A percentile compares a stretch with the other conserved stretches of the same genome.
Conservation (phyloP, 2,797 vertebrate genomes). For the Lacerta bilineata region DNA sequence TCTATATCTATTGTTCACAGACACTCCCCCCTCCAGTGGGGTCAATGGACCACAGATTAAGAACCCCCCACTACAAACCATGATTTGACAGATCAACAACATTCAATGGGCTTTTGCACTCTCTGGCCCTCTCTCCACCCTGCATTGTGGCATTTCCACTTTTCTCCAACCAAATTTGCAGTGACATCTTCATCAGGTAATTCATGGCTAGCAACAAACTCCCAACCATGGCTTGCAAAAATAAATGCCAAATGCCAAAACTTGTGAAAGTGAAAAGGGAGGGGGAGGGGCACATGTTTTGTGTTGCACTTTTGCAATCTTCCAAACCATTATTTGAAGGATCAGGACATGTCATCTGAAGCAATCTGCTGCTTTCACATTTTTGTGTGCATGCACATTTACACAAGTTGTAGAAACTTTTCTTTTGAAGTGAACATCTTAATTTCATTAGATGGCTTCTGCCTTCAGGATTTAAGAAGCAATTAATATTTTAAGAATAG, state of each 20-base stretch:
- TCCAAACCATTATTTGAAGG: neutral
- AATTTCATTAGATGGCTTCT: constrained; percentile 19
- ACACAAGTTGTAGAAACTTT: neutral
- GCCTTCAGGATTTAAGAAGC: constrained; percentile 8
- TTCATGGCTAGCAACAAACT: neutral
- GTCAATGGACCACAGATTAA: too few species aligned
- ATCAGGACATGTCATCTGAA: neutral
- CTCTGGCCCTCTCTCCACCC: neutral
- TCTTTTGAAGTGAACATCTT: constrained; percentile 9
- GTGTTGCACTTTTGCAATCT: neutral
- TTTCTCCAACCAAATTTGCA: neutral
- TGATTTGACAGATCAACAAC: neutral
- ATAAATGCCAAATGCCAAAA: neutral
- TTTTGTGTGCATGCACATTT: neutral
- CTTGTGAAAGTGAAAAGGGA: neutral
- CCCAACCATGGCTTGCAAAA: neutral
- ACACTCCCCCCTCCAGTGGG: too few species aligned
- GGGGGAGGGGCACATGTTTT: neutral
- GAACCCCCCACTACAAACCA: too few species aligned
- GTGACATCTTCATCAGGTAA: neutral
- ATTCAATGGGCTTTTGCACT: neutral
- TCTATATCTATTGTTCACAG: too few species aligned
- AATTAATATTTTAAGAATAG: constrained; percentile 30
- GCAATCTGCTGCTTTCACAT: neutral
- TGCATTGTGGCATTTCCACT: neutral